Evolutionary conservation across 1,140 invertebrate species (phyloP), one percentile per base, ranked within the genome.

Genomic region (Scaptodrosophila lebanonensis): DNA sequence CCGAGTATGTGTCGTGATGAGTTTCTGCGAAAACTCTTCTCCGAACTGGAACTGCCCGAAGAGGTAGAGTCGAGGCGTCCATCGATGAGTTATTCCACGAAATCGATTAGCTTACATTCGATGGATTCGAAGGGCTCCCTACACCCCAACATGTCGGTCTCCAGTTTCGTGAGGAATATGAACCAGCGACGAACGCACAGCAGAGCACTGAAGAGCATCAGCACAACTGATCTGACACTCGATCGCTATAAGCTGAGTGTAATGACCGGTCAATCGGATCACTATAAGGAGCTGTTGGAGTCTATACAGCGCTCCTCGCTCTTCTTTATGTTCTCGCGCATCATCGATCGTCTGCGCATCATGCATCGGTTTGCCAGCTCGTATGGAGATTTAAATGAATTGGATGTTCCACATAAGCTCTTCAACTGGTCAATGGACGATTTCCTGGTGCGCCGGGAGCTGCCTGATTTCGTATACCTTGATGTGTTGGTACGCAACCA

Each of bases 391-490:
- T 22, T 53, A 4, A 22, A 36, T 3, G 15, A 17, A 8, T 17
- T 7, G 0, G 11, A 39, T 0, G 3, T 67, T 7, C 65, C 61
- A 1, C 20, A 67, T n/a, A 12, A 42, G 0, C 1, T 67, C 7
- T 67, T 67, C 25, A 35, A 5, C 11, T 60, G 65, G 61, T 54
- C 54, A 0, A 15, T 60, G 39, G 50, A 54, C 1, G 44, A 6
- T 0, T 45, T 65, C 1, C 53, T 64, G 9, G 15, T 36, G 1
- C 61, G 65, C 4, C 33, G 54, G 16, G 22, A 29, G 8, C 15
- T 59, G 2, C 20, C 49, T 11, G 30, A 53, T 8, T 13, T 40
- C 3, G 20, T 54, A 0, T 64, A 67, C 20, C 29, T 67, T 1
- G 65, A 67, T 18, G 65, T 64, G 3, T 13, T 67, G 9, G 7